Conservation (phyloP, 2,797 vertebrate species). For the Acrocephalus scirpaceus region DNA sequence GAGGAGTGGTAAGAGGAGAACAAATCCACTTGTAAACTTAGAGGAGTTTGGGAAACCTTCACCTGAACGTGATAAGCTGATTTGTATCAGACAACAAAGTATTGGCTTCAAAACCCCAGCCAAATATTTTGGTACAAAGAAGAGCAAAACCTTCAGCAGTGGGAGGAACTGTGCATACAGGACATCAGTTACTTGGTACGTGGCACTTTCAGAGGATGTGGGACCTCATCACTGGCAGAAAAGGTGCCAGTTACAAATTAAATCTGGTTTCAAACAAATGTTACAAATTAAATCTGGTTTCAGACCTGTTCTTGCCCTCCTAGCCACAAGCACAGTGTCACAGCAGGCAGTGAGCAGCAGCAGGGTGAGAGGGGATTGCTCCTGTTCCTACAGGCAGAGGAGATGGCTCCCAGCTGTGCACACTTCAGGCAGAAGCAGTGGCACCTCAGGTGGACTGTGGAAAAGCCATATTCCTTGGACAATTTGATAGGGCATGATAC, state of each 20-base stretch:
- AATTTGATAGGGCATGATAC: neutral
- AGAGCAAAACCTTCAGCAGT: neutral
- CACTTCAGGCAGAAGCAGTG: neutral
- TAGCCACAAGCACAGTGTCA: neutral
- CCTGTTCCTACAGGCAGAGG: neutral
- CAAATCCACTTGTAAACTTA: neutral
- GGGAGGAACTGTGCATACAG: neutral
- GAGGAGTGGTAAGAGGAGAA: neutral
- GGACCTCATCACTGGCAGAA: neutral
- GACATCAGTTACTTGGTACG: neutral
- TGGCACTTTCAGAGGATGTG: neutral
- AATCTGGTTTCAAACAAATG: too few species aligned
- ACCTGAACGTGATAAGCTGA: neutral
- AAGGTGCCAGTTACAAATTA: neutral
- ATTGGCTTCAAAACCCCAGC: neutral
- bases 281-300: neutral
- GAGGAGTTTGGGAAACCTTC: neutral
- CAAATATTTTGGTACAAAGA: neutral
- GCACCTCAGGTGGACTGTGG: too few species aligned
- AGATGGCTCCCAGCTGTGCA: neutral
- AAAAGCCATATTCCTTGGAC: neutral
- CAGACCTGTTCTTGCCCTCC: neutral
- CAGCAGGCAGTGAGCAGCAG: rapidly evolving
- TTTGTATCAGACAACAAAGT: neutral
- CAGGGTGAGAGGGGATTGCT: neutral